Evolutionary conservation across 2,113 vertebrate genomes (phyloP), one percentile per base, ranked within the genome.

Genomic region (Oncorhynchus clarkii): DNA sequence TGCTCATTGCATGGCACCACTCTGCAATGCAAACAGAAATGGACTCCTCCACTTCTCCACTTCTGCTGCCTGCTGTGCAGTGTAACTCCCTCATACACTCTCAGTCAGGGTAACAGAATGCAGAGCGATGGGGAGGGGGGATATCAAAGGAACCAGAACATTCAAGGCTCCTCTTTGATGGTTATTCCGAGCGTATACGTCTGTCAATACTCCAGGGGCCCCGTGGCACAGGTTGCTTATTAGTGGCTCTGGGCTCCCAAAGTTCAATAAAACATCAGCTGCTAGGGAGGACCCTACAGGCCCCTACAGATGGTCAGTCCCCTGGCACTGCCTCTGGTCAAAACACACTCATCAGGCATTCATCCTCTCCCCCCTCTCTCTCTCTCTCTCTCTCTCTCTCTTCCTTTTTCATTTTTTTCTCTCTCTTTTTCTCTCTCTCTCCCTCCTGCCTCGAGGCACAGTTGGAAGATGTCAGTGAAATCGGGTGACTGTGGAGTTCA

Each of bases 81-180:
- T 22, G 7, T 9, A 62, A 3, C n/a, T 22, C 59, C 59, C n/a
- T 60, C 16, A 60, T 14, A 60, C 59, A 6, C 59, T 60, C 18
- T 60, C 59, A 60, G 59, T n/a, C 59, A 60, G 59, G 6, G 16
- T 22, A 20, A 22, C n/a, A 60, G n/a, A 20, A 60, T 60, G n/a
- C 59, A 20, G n/a, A 60, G 59, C 2, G 59, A 60, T 20, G 59
- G n/a, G 59, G 59, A 22, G 20, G n/a, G 27, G 8, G 20, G 20
- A 13, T 62, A 62, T 62, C 59, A 62, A 62, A 62, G 59, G n/a
- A 62, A 16, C 59, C 20, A 62, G n/a, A 62, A 62, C 59, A 62
- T 62, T 62, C n/a, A 9, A 62, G n/a, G n/a, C n/a, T n/a, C 59
- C n/a, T 62, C 59, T 62, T 62, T 62, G 59, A 62, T 62, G 59